Conservation (phyloP, 2,113 vertebrate genomes). For the Poeciliopsis prolifica region DNA sequence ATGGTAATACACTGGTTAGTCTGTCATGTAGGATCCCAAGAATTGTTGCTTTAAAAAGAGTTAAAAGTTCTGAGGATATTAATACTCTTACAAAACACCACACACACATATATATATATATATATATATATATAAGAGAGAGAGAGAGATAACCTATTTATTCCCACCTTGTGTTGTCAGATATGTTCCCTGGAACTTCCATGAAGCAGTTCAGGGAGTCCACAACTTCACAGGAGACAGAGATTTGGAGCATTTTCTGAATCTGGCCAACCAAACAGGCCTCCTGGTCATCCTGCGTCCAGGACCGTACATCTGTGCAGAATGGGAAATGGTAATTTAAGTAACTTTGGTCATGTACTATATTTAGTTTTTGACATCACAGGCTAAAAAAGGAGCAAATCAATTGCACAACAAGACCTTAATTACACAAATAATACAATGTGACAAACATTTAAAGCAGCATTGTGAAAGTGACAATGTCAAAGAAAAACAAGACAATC, state of each 20-base stretch:
- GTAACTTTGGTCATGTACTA: background rate
- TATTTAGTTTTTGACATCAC: background rate
- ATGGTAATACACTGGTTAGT: background rate
- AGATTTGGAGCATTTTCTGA: conserved; percentile 89
- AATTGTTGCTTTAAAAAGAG: too few relatives aligned
- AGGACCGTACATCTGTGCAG: conserved; percentile 97
- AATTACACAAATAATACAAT: background rate
- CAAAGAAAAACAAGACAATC: background rate
- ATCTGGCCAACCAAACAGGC: conserved; percentile 85
- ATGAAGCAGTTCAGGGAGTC: conserved; percentile 84
- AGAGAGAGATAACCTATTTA: too few relatives aligned
- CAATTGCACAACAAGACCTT: background rate
- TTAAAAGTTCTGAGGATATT: background rate
- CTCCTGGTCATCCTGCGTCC: conserved; percentile 94
- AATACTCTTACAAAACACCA: background rate
- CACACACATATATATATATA: too few relatives aligned
- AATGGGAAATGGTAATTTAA: conserved; percentile 97
- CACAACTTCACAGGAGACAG: conserved; percentile 87
- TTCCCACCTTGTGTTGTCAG: conserved; percentile 67
- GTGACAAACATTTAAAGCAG: background rate
- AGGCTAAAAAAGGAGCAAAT: background rate
- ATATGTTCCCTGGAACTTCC: conserved; percentile 97
- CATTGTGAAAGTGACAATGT: too few relatives aligned
- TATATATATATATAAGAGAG: too few relatives aligned
- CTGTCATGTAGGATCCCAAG: too few relatives aligned